Percentiles rank a stretch among this genome's conserved stretches.
phyloP scores from a whole-genome alignment of 2,797 vertebrate genomes.

The Scyliorhinus canicula region DNA sequence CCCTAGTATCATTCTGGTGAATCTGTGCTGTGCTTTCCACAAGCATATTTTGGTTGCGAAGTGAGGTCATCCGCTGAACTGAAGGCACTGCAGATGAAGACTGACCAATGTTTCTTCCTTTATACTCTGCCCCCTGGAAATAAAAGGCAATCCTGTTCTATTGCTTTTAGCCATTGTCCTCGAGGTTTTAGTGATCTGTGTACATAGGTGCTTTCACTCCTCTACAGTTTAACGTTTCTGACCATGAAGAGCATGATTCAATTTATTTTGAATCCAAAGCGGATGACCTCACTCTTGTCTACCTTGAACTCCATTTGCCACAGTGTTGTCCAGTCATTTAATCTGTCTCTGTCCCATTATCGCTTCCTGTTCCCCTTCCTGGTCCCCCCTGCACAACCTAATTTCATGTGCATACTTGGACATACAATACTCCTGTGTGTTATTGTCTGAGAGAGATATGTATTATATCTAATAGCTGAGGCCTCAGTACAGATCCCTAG shows the following conservation, averaged over 20 bases:
- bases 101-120: background rate
- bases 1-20: background rate
- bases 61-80: background rate
- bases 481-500: background rate
- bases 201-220: background rate
- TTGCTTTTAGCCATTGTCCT: background rate
- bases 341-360: background rate
- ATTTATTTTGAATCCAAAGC: background rate
- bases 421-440: background rate
- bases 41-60: background rate
- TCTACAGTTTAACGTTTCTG: background rate
- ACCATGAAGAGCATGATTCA: background rate
- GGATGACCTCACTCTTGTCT: too few species aligned
- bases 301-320: background rate
- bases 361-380: background rate
- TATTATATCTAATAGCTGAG: background rate
- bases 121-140: background rate
- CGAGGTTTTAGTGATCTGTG: background rate
- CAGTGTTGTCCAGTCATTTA: background rate
- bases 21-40: background rate
- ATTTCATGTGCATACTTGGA: background rate
- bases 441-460: too few species aligned
- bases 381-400: background rate
- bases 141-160: background rate
- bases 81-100: background rate